These are phyloP conservation scores for Tinamus major DNA, from an alignment of 2,797 vertebrate genomes.

Conservation along the genomic window DNA sequence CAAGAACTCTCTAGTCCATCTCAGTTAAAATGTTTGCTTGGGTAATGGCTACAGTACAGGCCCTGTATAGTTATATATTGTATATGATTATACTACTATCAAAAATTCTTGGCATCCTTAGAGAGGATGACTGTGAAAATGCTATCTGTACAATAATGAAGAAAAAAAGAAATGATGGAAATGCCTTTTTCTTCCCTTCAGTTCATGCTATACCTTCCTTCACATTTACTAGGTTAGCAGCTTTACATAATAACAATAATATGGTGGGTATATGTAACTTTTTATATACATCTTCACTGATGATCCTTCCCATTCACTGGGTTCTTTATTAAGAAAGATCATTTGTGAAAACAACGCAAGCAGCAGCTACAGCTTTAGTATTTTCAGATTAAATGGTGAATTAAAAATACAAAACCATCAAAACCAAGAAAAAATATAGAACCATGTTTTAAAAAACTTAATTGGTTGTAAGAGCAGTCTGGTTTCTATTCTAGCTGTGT, in stretches of 20 bases:
- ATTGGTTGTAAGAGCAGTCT: background rate
- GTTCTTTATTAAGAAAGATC: background rate
- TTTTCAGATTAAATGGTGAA: background rate
- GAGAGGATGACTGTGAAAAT: background rate
- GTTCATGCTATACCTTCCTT: background rate
- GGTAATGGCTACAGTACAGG: background rate
- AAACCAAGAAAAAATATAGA: background rate
- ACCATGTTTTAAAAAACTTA: background rate
- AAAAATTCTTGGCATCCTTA: background rate
- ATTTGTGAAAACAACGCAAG: background rate
- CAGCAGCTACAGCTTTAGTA: background rate
- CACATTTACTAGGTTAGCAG: background rate
- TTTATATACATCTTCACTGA: background rate
- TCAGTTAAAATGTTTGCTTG: fast-evolving
- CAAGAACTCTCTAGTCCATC: background rate
- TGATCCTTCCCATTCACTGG: background rate
- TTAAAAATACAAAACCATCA: background rate
- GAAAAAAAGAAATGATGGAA: background rate
- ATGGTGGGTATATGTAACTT: background rate
- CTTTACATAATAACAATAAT: background rate
- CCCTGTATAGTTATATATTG: background rate
- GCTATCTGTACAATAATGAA: background rate
- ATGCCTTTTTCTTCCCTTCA: background rate
- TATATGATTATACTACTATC: background rate
- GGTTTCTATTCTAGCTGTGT: background rate